Evolutionary conservation across 2,888 invertebrate species (phyloP).

Genomic region (Diplazon laetatorius): DNA sequence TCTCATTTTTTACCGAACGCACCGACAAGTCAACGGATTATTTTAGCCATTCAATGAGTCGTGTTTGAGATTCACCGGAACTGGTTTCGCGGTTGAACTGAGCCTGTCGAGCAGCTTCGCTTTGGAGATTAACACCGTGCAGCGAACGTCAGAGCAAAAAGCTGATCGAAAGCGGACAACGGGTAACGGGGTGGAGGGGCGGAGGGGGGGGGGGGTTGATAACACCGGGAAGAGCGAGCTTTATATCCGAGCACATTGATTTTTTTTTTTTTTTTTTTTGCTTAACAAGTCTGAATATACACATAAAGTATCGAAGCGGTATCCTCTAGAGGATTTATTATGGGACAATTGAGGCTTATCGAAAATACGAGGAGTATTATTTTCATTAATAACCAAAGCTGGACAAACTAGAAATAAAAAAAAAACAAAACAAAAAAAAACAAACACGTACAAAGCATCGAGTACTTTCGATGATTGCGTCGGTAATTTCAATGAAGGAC

Average conservation of each 20-base stretch:
- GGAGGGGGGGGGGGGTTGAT: background rate
- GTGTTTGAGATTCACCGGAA: conserved; percentile 7
- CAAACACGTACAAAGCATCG: too few species aligned
- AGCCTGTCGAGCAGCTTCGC: background rate
- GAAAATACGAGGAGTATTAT: background rate
- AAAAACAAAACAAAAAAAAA: too few species aligned
- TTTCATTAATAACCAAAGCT: too few species aligned
- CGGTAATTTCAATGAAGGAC: too few species aligned
- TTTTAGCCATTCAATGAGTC: background rate
- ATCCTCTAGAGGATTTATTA: conserved; percentile 18
- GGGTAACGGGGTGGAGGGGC: background rate
- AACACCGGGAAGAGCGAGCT: conserved; percentile 33
- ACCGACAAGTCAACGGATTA: background rate
- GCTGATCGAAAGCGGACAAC: conserved; percentile 24
- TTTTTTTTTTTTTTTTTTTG: conserved; percentile 20
- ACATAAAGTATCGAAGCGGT: conserved; percentile 30
- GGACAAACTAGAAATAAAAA: too few species aligned
- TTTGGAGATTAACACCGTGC: conserved; percentile 25
- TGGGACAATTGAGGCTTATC: background rate
- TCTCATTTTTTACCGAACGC: background rate
- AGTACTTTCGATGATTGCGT: too few species aligned
- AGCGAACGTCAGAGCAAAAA: conserved; percentile 27
- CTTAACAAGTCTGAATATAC: conserved; percentile 12
- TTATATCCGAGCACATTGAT: conserved; percentile 27
- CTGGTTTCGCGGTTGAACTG: conserved; percentile 4